phyloP scores from a whole-genome alignment of 2,113 vertebrate genomes.

The Archilochus colubris region DNA sequence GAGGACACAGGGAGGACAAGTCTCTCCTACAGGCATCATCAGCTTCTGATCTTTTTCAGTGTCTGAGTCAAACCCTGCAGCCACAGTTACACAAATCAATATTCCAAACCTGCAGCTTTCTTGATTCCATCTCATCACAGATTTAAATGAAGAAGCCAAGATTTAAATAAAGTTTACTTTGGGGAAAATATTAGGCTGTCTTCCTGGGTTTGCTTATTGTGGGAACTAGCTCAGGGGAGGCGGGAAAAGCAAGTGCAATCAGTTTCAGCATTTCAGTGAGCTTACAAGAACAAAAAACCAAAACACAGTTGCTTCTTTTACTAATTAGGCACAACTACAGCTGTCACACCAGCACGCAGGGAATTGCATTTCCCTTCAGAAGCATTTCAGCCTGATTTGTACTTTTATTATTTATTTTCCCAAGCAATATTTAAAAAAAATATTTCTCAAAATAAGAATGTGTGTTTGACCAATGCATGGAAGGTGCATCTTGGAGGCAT shows the following conservation, averaged over 20 bases:
- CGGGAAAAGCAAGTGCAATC: neutral
- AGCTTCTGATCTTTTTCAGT: neutral
- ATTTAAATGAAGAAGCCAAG: neutral
- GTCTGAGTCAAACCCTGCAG: neutral
- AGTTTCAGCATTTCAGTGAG: neutral
- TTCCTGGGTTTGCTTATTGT: neutral
- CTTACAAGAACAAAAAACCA: neutral
- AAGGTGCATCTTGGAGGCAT: neutral
- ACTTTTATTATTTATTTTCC: neutral
- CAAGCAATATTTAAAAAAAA: neutral
- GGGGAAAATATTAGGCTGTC: neutral
- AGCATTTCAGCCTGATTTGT: neutral
- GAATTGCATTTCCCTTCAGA: neutral
- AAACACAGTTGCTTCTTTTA: neutral
- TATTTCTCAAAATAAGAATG: neutral
- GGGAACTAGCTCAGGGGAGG: neutral
- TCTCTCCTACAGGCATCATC: neutral
- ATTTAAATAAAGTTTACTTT: neutral
- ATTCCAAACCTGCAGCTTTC: neutral
- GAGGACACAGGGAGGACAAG: neutral
- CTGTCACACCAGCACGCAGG: neutral
- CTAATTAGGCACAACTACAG: neutral
- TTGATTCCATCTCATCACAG: neutral
- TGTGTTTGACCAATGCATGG: rapidly evolving
- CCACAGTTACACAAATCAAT: too few relatives aligned